Evolutionary conservation across 2,888 invertebrate species (phyloP), one percentile per base, ranked within the genome.

Genomic region (Cerastis rubricosa): DNA sequence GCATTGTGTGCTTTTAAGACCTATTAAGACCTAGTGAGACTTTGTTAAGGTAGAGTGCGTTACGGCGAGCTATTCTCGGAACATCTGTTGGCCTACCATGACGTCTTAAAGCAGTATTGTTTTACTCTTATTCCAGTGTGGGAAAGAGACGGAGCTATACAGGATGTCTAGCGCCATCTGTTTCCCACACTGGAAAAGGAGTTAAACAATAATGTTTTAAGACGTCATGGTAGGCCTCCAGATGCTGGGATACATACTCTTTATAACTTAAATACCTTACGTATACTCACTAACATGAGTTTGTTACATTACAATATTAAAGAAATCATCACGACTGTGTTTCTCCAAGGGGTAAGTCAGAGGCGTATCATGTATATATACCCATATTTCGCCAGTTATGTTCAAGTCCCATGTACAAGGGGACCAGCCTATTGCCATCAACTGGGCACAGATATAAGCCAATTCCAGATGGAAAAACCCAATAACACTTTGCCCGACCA

Each of bases 1-100:
- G 19, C 8, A 43, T 49, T 76, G 25, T 80, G 25, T 61, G 22
- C 45, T 80, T 35, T 69, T 70, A 25, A n/a, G 25, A 43, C 49
- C 14, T 49, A 22, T 43, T 29, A 78, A 7, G 22, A n/a, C 11
- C 14, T n/a, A 79, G 47, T 29, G 22, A 67, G 57, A 29, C 47
- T 47, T 35, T 29, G 9, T 14, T n/a, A 47, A 51, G 22, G 25
- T 12, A 2, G 14, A 14, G n/a, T 22, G 22, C 47, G 2, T 40
- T 68, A 59, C 43, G 40, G 43, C 6, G 29, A n/a, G 3, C 2
- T 35, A 14, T 68, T 76, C 3, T n/a, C 9, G n/a, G 8, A 35
- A 43, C 1, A n/a, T 40, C n/a, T n/a, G n/a, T n/a, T n/a, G n/a
- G n/a, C n/a, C n/a, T n/a, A n/a, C n/a, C n/a, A n/a, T n/a, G n/a